Conservation (phyloP, 2,113 vertebrate species). For the Gasterosteus aculeatus region DNA sequence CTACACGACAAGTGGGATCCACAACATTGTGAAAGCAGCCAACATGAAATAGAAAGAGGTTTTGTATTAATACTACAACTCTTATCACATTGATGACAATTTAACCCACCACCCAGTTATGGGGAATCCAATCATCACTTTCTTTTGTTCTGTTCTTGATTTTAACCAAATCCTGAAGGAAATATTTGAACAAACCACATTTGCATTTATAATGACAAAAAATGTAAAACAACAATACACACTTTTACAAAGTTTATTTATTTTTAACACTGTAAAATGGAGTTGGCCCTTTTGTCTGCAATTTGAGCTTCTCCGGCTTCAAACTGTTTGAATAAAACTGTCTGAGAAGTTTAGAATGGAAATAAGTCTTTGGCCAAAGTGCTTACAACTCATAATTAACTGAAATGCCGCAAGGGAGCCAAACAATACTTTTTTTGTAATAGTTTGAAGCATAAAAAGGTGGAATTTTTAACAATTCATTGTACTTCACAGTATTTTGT, state of each 20-base stretch:
- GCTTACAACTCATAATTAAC: background rate
- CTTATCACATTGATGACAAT: background rate
- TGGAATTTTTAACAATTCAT: background rate
- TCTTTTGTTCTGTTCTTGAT: background rate
- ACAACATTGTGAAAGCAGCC: background rate
- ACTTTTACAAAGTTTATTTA: background rate
- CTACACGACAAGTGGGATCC: constrained; percentile 12
- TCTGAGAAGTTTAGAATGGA: background rate
- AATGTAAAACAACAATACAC: background rate
- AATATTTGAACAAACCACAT: background rate
- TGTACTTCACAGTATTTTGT: background rate
- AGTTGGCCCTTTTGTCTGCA: background rate
- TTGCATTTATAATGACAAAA: background rate
- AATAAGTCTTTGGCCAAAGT: background rate
- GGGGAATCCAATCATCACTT: background rate
- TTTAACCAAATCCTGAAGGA: background rate
- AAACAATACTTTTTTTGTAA: background rate
- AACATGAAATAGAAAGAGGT: constrained; percentile 1
- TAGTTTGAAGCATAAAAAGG: background rate
- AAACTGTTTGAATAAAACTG: background rate
- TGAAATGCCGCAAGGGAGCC: background rate
- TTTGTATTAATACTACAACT: background rate
- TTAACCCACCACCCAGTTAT: background rate
- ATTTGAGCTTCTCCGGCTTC: background rate
- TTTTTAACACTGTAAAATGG: background rate